Evolutionary conservation across 2,888 invertebrate species (phyloP), one percentile per base, ranked within the genome.

Genomic region (Notodonta dromedarius): DNA sequence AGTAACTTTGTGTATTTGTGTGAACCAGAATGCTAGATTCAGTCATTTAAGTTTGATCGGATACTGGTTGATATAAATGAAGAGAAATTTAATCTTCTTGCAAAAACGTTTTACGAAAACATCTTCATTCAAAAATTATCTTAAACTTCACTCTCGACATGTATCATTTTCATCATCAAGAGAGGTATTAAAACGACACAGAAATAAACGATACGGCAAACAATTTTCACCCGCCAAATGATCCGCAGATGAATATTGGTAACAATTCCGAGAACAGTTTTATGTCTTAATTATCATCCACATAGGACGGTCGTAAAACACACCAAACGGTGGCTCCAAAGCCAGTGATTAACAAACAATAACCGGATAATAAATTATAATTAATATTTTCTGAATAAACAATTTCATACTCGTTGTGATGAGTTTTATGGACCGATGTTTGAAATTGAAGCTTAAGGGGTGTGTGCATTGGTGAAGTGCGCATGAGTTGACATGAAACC

Each of bases 221-320:
- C 1, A 57, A 67, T 74, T 69, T 63, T 57, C 65, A 62, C 62
- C 53, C 61, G 56, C 57, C 54, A 62, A 42, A 62, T 63, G 56
- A 62, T 58, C 51, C 58, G 48, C 61, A 62, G 58, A 52, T 12
- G 5, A 60, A 68, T 70, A 73, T 69, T 65, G 68, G 66, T 61
- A 71, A 66, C 66, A 59, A 65, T 83, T 84, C 82, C 63, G 61
- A 69, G 80, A 83, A 85, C 63, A 70, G 65, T 77, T 75, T 85
- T 79, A 87, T 80, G 84, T 86, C 86, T 86, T 85, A 78, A 87
- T 87, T 83, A 86, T 80, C 75, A 79, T 67, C 63, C 60, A 71
- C 58, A 63, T 69, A 73, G 66, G 67, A 56, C 35, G 56, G 52
- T 70, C 78, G 72, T 84, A 77, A 85, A 85, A 60, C 53, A 50